Evolutionary conservation across 35 echinoderm and acorn worm genomes (phyloP), one percentile per base, ranked within the genome.

Genomic region (Eucidaris tribuloides): DNA sequence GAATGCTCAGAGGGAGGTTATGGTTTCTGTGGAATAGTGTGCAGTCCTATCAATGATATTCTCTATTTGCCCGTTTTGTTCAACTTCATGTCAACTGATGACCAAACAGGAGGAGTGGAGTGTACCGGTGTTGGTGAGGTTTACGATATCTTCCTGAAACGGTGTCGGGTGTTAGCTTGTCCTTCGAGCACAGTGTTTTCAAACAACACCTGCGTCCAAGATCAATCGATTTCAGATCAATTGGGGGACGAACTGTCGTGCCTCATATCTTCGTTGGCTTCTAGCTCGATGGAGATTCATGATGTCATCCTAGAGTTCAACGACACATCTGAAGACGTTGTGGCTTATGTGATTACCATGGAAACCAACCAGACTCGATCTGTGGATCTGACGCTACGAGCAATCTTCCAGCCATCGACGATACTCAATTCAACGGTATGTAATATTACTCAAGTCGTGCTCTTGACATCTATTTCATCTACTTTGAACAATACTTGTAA

Each of bases 71-170:
- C 81, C 1, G 3, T 62, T 2, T 50, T 55, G 1, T 83, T 90
- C 30, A 52, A 42, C 41, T 74, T 83, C 24, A 45, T 77, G 20
- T 31, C 38, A 60, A 45, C 59, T 11, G 68, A 71, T 72, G n/a
- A n/a, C n/a, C n/a, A n/a, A n/a, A n/a, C n/a, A n/a, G n/a, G n/a
- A n/a, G 7, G 60, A 0, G 65, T 60, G 42, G 3, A 58, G 23
- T 50, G 44, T 9, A 38, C 52, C 33, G 76, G 68, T 30, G 15
- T 28, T 18, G 70, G 88, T 23, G 52, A 90, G 18, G 15, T 90
- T 1, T 90, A 83, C 64, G 88, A 90, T 42, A 82, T 81, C 20
- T 90, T 90, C 71, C 28, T 90, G 3, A 22, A 68, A 19, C 59
- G 81, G 22, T 79, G 84, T 35, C 84, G 72, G 22, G 35, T 39